phyloP scores from a whole-genome alignment of 2,888 invertebrate genomes.

The Dicranocentrus wangi region DNA sequence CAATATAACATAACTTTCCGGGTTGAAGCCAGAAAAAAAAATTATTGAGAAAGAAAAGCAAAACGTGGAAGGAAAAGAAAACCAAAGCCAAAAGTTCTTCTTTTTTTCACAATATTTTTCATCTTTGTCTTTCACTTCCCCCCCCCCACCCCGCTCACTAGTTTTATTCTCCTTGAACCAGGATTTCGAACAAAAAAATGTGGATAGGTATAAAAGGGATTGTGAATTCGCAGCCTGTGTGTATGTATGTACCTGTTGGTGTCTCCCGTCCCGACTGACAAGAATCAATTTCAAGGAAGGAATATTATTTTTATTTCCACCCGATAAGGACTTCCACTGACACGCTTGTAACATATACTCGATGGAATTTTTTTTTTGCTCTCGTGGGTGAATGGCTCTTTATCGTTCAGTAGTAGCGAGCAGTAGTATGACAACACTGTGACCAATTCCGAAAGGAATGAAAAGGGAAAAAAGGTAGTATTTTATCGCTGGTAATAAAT shows the following conservation, averaged over 20 bases:
- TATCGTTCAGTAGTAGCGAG: too few relatives aligned
- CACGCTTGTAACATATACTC: too few relatives aligned
- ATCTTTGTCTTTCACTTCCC: slow-evolving; percentile 8
- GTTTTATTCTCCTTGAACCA: too few relatives aligned
- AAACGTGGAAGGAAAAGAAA: background rate
- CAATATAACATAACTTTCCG: background rate
- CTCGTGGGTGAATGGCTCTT: background rate
- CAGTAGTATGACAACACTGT: background rate
- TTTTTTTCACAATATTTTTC: slow-evolving; percentile 21
- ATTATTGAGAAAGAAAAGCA: slow-evolving; percentile 1
- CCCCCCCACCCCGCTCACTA: too few relatives aligned
- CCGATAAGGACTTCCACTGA: too few relatives aligned
- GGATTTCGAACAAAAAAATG: background rate
- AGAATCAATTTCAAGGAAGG: slow-evolving; percentile 29
- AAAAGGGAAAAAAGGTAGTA: slow-evolving; percentile 6
- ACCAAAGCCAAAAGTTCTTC: slow-evolving; percentile 23
- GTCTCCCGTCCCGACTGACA: slow-evolving; percentile 10
- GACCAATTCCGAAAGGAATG: background rate
- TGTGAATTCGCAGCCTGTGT: too few relatives aligned
- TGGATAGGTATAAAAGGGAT: too few relatives aligned
- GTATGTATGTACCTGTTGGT: background rate
- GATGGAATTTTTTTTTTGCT: slow-evolving; percentile 13
- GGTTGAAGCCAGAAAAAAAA: slow-evolving; percentile 5
- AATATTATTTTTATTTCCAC: slow-evolving; percentile 26
- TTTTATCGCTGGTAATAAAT: slow-evolving; percentile 42